These are phyloP conservation scores for Cepaea hortensis DNA, from an alignment of 2,888 invertebrate species.

Conservation along the genomic window DNA sequence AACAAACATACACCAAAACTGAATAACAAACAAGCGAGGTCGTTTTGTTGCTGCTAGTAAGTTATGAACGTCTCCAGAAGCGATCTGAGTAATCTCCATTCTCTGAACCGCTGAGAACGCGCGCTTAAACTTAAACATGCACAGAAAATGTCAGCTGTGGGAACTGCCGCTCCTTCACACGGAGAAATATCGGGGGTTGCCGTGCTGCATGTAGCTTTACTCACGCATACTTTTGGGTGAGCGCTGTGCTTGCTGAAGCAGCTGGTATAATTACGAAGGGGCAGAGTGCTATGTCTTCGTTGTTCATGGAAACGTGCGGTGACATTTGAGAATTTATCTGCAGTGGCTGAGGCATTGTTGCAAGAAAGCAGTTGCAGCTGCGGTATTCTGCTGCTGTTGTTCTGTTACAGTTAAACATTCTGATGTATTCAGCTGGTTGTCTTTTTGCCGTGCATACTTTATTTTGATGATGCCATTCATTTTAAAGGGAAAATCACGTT, in stretches of 20 bases:
- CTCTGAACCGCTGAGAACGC: too few species aligned
- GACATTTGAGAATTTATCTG: background rate
- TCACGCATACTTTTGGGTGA: background rate
- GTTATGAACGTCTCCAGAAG: too few species aligned
- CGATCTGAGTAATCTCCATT: too few species aligned
- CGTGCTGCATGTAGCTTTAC: background rate
- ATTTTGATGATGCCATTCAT: background rate
- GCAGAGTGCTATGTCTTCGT: background rate
- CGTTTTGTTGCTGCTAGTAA: too few species aligned
- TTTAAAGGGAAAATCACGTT: background rate
- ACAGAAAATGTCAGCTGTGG: background rate
- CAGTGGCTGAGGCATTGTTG: background rate
- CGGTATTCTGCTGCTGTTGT: background rate
- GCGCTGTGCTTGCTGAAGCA: background rate
- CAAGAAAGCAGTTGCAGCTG: background rate
- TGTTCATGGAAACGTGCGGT: background rate
- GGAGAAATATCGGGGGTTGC: background rate
- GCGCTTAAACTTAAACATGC: too few species aligned
- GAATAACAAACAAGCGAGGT: too few species aligned
- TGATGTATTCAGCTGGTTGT: background rate
- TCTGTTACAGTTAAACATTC: background rate
- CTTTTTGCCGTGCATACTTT: background rate
- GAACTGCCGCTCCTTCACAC: background rate
- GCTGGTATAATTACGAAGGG: background rate
- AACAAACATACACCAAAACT: too few species aligned